Conservation (phyloP, 2,888 invertebrate species). For the Apamea crenata region DNA sequence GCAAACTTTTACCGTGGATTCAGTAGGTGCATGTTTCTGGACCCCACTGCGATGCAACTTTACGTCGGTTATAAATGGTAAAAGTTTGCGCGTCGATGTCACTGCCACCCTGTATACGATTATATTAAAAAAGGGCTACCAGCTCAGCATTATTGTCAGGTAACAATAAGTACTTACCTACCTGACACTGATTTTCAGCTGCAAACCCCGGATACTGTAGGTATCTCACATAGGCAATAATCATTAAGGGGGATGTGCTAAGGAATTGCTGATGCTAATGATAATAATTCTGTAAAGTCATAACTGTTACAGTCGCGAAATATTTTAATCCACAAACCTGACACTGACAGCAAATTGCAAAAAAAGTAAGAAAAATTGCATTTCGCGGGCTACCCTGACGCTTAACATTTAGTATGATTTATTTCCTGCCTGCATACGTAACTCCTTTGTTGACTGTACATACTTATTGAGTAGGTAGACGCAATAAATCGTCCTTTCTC, state of each 20-base stretch:
- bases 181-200: too few relatives aligned
- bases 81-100: too few relatives aligned
- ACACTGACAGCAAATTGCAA: background rate
- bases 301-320: background rate
- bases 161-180: too few relatives aligned
- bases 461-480: conserved; percentile 44
- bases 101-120: too few relatives aligned
- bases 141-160: too few relatives aligned
- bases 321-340: background rate
- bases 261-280: too few relatives aligned
- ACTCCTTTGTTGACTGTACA: conserved; percentile 30
- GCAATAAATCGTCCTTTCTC: conserved; percentile 57
- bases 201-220: too few relatives aligned
- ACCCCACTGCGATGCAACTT: background rate
- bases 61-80: background rate
- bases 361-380: background rate
- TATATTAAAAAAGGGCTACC: too few relatives aligned
- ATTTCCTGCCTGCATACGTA: background rate
- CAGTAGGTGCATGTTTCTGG: background rate
- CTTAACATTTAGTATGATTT: background rate
- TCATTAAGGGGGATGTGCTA: too few relatives aligned
- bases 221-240: too few relatives aligned
- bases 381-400: background rate
- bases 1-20: background rate
- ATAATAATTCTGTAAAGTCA: background rate